Conservation (phyloP, 1,140 invertebrate genomes). For the Zaprionus ghesquierei region DNA sequence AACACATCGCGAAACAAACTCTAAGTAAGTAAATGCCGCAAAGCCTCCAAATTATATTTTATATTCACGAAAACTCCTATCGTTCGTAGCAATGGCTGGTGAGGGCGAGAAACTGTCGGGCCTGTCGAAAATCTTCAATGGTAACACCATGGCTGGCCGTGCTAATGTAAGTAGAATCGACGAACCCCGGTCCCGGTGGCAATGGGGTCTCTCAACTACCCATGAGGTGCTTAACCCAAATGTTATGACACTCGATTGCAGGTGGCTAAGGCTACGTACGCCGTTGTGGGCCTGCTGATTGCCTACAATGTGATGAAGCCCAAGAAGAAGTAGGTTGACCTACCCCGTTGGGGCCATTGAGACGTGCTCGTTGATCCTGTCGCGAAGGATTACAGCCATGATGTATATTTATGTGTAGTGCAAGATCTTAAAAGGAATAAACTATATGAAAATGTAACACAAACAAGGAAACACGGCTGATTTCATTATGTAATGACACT, state of each 20-base stretch:
- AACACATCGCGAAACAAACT: conserved; percentile 35
- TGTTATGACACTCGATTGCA: conserved; percentile 77
- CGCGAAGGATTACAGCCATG: conserved; percentile 16
- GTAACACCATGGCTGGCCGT: conserved; percentile 85
- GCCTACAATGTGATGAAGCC: conserved; percentile 85
- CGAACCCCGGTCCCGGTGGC: too few relatives aligned
- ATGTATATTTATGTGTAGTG: conserved; percentile 67
- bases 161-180: conserved; percentile 85
- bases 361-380: conserved; percentile 9
- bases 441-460: conserved; percentile 52
- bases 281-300: conserved; percentile 84
- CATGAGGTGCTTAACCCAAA: conserved; percentile 15
- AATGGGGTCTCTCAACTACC: too few relatives aligned
- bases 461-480: conserved; percentile 7
- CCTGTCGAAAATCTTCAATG: conserved; percentile 86
- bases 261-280: conserved; percentile 87
- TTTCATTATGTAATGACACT: conserved; percentile 58
- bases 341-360: background rate
- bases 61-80: background rate
- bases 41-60: background rate
- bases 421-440: conserved; percentile 70
- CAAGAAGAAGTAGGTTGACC: conserved; percentile 84
- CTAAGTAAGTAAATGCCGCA: conserved; percentile 30
- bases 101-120: conserved; percentile 86
- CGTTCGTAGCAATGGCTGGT: conserved; percentile 85